Evolutionary conservation across 2,113 vertebrate genomes (phyloP).

Genomic region (Semicossyphus pulcher): DNA sequence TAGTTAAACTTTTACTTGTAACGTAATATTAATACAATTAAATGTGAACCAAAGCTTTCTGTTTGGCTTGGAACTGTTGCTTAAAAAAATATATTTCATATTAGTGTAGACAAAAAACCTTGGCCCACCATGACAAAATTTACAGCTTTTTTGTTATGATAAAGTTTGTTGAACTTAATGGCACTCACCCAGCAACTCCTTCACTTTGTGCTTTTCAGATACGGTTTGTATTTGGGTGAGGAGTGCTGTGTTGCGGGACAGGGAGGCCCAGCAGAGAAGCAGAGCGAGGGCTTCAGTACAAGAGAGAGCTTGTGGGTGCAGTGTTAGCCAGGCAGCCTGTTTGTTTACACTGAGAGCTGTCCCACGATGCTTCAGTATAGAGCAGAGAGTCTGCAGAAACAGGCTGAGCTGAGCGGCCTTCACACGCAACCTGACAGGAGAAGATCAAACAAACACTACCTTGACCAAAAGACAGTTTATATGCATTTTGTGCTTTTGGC

Average conservation of each 20-base stretch:
- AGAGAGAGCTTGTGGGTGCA: conserved; percentile 82
- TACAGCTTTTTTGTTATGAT: background rate
- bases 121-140: background rate
- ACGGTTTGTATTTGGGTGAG: conserved; percentile 81
- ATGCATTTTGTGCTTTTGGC: background rate
- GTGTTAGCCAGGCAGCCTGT: conserved; percentile 74
- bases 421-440: conserved; percentile 79
- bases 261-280: conserved; percentile 88
- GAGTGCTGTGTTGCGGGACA: conserved; percentile 74
- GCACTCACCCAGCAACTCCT: conserved; percentile 88
- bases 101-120: too few species aligned
- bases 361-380: conserved; percentile 85
- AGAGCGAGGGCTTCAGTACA: conserved; percentile 83
- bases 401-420: conserved; percentile 75
- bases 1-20: too few species aligned
- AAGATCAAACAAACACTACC: conserved; percentile 38
- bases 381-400: conserved; percentile 83
- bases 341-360: conserved; percentile 71
- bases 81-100: too few species aligned
- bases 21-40: too few species aligned
- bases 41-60: too few species aligned
- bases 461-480: conserved; percentile 1
- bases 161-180: background rate
- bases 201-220: conserved; percentile 80
- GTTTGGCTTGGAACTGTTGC: too few species aligned